A percentile compares a stretch with the other conserved stretches of the same genome.
These are phyloP conservation scores for Panthera tigris DNA, from an alignment of 2,113 vertebrate genomes.

Conservation along the genomic window DNA sequence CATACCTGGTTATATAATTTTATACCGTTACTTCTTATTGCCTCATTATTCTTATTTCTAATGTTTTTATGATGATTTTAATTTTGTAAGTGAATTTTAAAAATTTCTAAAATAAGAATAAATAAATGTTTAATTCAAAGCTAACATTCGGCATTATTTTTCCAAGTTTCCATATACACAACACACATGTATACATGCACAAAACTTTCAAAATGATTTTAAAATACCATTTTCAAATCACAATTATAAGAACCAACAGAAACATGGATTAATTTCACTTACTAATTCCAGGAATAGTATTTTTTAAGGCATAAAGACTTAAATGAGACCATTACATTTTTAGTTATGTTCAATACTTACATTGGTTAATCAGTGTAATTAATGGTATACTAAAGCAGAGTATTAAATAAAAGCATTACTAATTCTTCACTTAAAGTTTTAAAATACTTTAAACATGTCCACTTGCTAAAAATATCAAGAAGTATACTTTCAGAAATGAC, in stretches of 20 bases:
- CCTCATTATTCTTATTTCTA: constrained; percentile 23
- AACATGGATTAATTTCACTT: not conserved
- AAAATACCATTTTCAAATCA: constrained; percentile 35
- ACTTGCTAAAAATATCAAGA: constrained; percentile 13
- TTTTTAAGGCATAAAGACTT: not conserved
- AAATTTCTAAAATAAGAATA: not conserved
- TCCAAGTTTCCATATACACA: constrained; percentile 7
- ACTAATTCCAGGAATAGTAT: constrained; percentile 27
- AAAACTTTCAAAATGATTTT: constrained; percentile 58
- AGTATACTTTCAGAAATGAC: not conserved
- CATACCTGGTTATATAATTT: not conserved
- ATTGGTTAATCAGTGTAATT: constrained; percentile 4
- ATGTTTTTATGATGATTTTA: constrained; percentile 3
- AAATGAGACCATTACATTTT: not conserved
- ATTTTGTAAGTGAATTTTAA: constrained; percentile 41
- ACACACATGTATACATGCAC: not conserved
- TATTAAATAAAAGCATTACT: not conserved
- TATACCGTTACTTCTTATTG: not conserved
- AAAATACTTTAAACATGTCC: not conserved
- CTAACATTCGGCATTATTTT: constrained; percentile 13
- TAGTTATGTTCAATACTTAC: not conserved
- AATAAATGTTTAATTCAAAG: constrained; percentile 32
- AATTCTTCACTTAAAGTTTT: not conserved
- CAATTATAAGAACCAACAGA: not conserved
- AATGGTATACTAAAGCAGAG: not conserved